A percentile compares a stretch with the other conserved stretches of the same genome.
These are phyloP conservation scores for Sialis lutaria DNA, from an alignment of 2,888 invertebrate genomes.

Conservation along the genomic window DNA sequence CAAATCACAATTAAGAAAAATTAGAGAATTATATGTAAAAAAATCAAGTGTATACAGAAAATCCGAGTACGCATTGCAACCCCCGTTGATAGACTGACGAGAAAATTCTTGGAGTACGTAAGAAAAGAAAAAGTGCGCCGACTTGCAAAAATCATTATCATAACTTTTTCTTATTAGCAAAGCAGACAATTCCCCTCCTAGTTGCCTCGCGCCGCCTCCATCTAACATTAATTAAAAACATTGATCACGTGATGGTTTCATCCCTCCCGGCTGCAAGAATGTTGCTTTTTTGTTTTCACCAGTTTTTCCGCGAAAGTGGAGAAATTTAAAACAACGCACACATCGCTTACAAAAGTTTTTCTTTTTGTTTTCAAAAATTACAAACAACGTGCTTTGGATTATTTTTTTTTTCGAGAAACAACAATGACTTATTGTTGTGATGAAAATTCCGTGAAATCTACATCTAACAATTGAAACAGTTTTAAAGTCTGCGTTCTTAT, in stretches of 20 bases:
- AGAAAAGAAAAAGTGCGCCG: conserved; percentile 21
- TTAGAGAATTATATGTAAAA: neutral
- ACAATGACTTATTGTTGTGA: no score
- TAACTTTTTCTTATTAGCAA: conserved; percentile 25
- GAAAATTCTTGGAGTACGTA: conserved; percentile 8
- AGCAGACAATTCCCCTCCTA: conserved; percentile 25
- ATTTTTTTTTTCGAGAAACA: no score
- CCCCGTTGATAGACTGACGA: conserved; percentile 15
- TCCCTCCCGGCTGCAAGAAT: conserved; percentile 6
- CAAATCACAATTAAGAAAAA: neutral
- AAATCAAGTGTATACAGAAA: neutral
- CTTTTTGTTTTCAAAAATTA: no score
- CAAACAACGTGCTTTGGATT: no score
- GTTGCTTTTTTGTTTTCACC: conserved; percentile 13
- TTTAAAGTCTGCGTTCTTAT: no score
- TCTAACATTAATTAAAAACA: conserved; percentile 19
- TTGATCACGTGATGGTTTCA: conserved; percentile 17
- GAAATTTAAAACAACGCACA: conserved; percentile 1
- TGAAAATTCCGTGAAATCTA: no score
- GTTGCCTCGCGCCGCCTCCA: conserved; percentile 8
- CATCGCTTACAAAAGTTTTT: conserved; percentile 9
- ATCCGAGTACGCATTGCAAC: conserved; percentile 11
- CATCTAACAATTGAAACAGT: no score
- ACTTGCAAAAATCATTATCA: conserved; percentile 26
- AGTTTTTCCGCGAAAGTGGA: conserved; percentile 7